Evolutionary conservation across 1,140 invertebrate species (phyloP).

Genomic region (Psilanteris sp.): DNA sequence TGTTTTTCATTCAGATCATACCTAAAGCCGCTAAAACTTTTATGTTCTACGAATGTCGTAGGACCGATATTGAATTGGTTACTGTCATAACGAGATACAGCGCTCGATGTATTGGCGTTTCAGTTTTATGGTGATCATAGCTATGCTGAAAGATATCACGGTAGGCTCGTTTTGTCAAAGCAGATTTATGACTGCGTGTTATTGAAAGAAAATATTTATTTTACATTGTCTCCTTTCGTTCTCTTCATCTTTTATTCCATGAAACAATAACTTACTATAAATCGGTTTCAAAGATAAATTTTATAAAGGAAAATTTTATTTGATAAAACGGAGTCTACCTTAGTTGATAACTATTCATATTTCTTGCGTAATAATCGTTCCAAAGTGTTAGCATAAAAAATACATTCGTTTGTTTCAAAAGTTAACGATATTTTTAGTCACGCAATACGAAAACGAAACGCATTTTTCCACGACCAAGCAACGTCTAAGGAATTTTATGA

Average conservation of each 20-base stretch:
- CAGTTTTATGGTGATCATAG: constrained; percentile 61
- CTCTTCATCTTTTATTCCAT: neutral
- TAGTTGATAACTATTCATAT: constrained; percentile 15
- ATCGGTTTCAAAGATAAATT: constrained; percentile 1
- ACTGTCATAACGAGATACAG: constrained; percentile 56
- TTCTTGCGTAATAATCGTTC: neutral
- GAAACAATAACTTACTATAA: neutral
- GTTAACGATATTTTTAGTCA: constrained; percentile 38
- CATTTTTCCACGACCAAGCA: neutral
- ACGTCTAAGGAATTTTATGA: constrained; percentile 21
- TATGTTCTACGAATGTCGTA: too few species aligned
- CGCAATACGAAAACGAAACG: constrained; percentile 16
- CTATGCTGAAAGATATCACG: constrained; percentile 34
- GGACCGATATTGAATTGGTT: constrained; percentile 55
- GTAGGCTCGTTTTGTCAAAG: constrained; percentile 57
- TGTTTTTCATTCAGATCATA: constrained; percentile 18
- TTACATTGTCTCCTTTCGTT: constrained; percentile 2
- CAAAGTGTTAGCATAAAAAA: constrained; percentile 22
- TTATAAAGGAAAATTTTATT: neutral
- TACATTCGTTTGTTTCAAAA: constrained; percentile 19
- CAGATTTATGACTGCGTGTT: constrained; percentile 51
- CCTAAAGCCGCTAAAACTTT: constrained; percentile 30
- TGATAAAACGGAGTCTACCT: neutral
- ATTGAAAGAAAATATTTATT: constrained; percentile 65
- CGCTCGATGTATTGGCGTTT: constrained; percentile 51